Evolutionary conservation across 2,888 invertebrate species (phyloP).

Genomic region (Epinotia brunnichana): DNA sequence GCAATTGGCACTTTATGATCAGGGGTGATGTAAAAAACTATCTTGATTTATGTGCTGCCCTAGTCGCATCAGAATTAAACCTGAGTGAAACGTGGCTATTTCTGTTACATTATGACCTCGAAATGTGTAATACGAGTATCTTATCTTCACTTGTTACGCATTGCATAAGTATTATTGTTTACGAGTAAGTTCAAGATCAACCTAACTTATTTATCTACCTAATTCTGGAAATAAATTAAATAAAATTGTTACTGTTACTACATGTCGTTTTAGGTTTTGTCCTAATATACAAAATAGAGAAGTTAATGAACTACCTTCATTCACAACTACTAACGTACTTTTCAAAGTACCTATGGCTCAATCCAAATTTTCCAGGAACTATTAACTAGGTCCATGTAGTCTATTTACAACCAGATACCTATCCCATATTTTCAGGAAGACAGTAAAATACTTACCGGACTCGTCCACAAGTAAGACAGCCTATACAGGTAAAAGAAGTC

Average conservation of each 20-base stretch:
- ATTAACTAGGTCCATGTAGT: neutral
- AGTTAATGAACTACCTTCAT: too few species aligned
- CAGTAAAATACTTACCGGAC: slow-evolving; percentile 67
- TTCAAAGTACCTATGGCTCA: too few species aligned
- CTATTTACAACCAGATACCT: neutral
- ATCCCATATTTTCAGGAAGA: neutral
- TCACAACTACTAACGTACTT: too few species aligned
- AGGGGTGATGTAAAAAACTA: neutral
- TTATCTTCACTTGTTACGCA: neutral
- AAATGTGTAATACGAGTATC: neutral
- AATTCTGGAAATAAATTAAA: neutral
- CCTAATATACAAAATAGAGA: too few species aligned
- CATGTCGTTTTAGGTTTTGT: too few species aligned
- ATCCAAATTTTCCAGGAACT: too few species aligned
- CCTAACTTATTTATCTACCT: neutral
- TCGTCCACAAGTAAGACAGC: slow-evolving; percentile 90
- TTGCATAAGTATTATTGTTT: neutral
- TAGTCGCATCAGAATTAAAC: neutral
- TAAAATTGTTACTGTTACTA: too few species aligned
- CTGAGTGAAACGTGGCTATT: neutral
- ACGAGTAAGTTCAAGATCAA: neutral
- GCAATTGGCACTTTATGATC: too few species aligned
- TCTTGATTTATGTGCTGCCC: neutral
- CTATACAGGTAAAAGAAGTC: slow-evolving; percentile 86
- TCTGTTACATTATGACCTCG: neutral